Base-by-base conservation (phyloP, 1,140 invertebrate genomes). In the Scylla paramamosain region DNA sequence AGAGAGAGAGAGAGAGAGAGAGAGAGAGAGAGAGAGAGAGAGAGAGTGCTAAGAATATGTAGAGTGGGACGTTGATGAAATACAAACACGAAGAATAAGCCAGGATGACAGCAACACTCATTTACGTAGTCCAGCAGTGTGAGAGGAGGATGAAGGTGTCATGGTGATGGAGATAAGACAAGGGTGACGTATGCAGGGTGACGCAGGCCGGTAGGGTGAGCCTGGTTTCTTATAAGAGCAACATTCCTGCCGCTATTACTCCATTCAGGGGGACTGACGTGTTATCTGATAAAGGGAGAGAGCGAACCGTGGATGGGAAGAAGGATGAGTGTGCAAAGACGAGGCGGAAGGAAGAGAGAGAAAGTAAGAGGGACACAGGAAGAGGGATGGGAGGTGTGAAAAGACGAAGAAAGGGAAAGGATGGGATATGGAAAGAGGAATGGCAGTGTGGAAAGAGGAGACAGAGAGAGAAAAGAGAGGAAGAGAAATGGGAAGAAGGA, bases 1-100 rank as follows among this genome's bases (percentile, higher is more conserved):
- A 20, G 52, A 59, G 52, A 20, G 20, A 20, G 52, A 59, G 52
- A 20, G 20, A 16, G 12, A 59, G 52, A 20, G 20, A 16, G 52
- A 59, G 67, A n/a, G n/a, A n/a, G 67, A 77, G 52, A 77, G 67
- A 77, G 67, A n/a, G n/a, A n/a, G 67, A 77, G 67, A n/a, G 67
- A 77, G n/a, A 77, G 67, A 77, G n/a, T 52, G 48, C 6, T 52
- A 14, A 77, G 67, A 77, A 20, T 77, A n/a, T n/a, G 67, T 12
- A 0, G 52, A 20, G 67, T 2, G 67, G 25, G 67, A 25, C 1
- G 10, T 4, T 12, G 20, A 20, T 52, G 48, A 25, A 59, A 59
- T 14, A 59, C 52, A 12, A 59, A 59, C 10, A 59, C 10, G 10
- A 3, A 59, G 16, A 20, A 20, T 59, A 14, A 59, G 52, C 10